Evolutionary conservation across 2,797 vertebrate species (phyloP), one percentile per base, ranked within the genome.

Genomic region (Rhynchotus rufescens): DNA sequence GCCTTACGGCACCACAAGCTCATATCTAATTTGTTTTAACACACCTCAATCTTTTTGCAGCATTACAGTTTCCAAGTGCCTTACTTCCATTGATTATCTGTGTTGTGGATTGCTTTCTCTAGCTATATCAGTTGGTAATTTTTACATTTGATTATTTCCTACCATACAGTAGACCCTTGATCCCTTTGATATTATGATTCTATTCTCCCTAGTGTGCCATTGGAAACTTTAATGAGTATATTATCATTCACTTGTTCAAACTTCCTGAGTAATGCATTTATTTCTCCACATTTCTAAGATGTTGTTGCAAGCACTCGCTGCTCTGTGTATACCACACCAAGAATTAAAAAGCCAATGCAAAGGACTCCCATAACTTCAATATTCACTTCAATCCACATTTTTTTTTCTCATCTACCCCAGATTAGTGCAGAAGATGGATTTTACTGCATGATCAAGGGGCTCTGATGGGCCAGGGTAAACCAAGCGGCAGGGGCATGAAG

Each of bases 1-100:
- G 76, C 76, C 36, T 62, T 74, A 68, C 73, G 36, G 81, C 60
- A 83, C n/a, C 76, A 47, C 51, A 86, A 95, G 68, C 42, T 93
- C 34, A 0, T 77, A 85, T 25, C 38, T 80, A 51, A 93, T 77
- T 89, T 87, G 45, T 77, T 94, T 86, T 69, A 85, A 79, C 75
- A 85, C 51, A 92, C 45, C 52, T 88, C 90, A 86, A 73, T 34
- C 51, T 92, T 92, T 90, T 90, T 83, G 54, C 82, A 83, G 56
- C 69, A 60, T 93, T 88, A 88, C 49, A 84, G 21, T 65, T 90
- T 60, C 75, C 74, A 88, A 86, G 34, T 67, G 45, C 54, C 78
- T 89, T 80, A 56, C 56, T 82, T 75, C 76, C 69, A 91, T 23
- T 82, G 66, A 92, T 76, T 83, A 96, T 65, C 52, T 60, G 61